Percentiles rank a stretch among this genome's conserved stretches.
phyloP scores from a whole-genome alignment of 2,113 vertebrate species.

The Danio rerio region DNA sequence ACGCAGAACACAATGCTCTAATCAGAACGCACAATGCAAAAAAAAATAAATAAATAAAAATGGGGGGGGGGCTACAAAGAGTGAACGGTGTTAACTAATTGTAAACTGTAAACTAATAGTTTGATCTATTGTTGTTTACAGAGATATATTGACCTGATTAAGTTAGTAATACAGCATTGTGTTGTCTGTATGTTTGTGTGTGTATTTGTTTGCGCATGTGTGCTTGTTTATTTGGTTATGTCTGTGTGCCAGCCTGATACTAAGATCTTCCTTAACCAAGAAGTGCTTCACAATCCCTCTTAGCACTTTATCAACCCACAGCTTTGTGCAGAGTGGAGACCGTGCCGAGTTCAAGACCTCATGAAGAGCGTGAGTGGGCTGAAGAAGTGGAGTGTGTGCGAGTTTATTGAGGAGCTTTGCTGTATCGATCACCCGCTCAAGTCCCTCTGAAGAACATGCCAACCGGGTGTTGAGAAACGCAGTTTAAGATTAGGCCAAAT shows the following conservation, averaged over 20 bases:
- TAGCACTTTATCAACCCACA: constrained; percentile 53
- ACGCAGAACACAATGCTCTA: too few species aligned
- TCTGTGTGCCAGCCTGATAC: constrained; percentile 24
- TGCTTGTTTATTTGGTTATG: constrained; percentile 4
- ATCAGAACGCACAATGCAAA: too few species aligned
- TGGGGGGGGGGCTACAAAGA: too few species aligned
- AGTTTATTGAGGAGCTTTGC: constrained; percentile 45
- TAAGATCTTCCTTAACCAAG: constrained; percentile 40
- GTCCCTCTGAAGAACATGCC: constrained; percentile 44
- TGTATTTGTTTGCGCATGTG: neutral
- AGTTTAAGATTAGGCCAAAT: constrained; percentile 49
- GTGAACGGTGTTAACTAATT: too few species aligned
- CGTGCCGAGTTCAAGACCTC: constrained; percentile 53
- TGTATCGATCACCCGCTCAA: constrained; percentile 50
- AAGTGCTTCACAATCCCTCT: constrained; percentile 45
- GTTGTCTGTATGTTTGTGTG: neutral
- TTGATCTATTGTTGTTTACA: neutral
- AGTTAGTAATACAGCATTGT: constrained; percentile 10
- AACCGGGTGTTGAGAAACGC: constrained; percentile 48
- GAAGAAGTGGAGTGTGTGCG: constrained; percentile 38
- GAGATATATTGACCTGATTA: neutral
- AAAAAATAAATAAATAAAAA: too few species aligned
- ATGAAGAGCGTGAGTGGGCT: constrained; percentile 51
- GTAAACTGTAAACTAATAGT: too few species aligned
- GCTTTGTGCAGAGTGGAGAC: constrained; percentile 47